These are phyloP conservation scores for Leptodactylus fallax DNA, from an alignment of 2,797 vertebrate genomes.

Conservation along the genomic window DNA sequence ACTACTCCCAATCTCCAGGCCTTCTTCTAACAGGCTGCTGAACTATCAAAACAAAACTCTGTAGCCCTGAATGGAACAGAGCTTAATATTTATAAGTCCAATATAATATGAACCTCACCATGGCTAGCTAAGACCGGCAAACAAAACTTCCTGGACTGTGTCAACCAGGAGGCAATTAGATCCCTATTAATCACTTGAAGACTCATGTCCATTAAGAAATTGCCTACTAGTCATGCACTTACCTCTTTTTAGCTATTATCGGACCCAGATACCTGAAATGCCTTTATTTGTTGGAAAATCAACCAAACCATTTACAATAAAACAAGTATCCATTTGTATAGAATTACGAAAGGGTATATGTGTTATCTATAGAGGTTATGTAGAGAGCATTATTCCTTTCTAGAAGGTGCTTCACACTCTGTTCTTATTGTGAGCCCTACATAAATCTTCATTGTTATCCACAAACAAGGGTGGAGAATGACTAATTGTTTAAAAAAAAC, in stretches of 20 bases:
- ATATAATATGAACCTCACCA: not conserved
- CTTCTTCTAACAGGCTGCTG: too few relatives aligned
- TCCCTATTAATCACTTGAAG: not conserved
- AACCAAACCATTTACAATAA: not conserved
- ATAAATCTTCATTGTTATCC: slow-evolving; percentile 9
- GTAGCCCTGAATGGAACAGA: too few relatives aligned
- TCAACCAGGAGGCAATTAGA: not conserved
- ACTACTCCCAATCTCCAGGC: too few relatives aligned
- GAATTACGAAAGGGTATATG: not conserved
- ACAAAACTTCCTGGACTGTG: not conserved
- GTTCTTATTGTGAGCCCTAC: not conserved
- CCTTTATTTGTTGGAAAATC: not conserved
- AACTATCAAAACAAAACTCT: too few relatives aligned
- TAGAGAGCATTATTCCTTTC: not conserved
- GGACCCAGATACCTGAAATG: not conserved
- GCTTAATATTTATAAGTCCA: not conserved
- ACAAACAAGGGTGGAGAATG: slow-evolving; percentile 33
- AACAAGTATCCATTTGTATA: not conserved
- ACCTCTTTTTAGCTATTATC: not conserved
- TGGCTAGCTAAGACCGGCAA: not conserved
- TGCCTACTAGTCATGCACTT: not conserved
- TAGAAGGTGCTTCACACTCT: not conserved
- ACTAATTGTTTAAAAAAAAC: not conserved
- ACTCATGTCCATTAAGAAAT: not conserved
- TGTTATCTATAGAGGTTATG: not conserved